A percentile compares a stretch with the other conserved stretches of the same genome.
phyloP scores from a whole-genome alignment of 2,888 invertebrate genomes.

The Danaus chrysippus region DNA sequence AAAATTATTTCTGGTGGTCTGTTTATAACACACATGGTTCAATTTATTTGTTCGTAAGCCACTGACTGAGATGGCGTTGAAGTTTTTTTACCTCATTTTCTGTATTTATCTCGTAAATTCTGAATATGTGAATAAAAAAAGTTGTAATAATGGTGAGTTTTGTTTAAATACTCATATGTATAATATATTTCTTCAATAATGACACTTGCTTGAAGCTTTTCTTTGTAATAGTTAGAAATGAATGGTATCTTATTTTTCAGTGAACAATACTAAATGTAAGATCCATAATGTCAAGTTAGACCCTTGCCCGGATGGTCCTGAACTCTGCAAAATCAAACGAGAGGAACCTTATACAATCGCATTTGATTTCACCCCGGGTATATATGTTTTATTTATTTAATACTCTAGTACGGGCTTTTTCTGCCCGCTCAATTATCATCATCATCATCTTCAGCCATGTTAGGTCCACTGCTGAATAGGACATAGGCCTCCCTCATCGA shows the following conservation, averaged over 20 bases:
- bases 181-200: neutral
- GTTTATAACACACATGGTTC: conserved; percentile 1
- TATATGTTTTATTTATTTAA: conserved; percentile 27
- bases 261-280: conserved; percentile 45
- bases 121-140: conserved; percentile 50
- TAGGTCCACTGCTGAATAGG: too few species aligned
- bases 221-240: neutral
- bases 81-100: conserved; percentile 28
- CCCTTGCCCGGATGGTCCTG: conserved; percentile 48
- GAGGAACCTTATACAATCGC: conserved; percentile 49
- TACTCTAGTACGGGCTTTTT: neutral
- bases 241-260: conserved; percentile 39
- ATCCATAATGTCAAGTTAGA: conserved; percentile 52
- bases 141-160: conserved; percentile 53
- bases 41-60: conserved; percentile 17
- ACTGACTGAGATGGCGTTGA: conserved; percentile 25
- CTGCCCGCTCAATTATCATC: too few species aligned
- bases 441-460: too few species aligned
- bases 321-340: conserved; percentile 49
- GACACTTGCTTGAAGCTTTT: neutral
- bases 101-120: conserved; percentile 30
- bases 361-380: conserved; percentile 55
- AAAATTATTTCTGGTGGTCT: conserved; percentile 5
- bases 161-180: conserved; percentile 1
- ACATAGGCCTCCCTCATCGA: too few species aligned